Percentiles rank a stretch among this genome's conserved stretches.
Evolutionary conservation across 2,113 vertebrate species (phyloP).

Genomic region (Rousettus leschenaultii): DNA sequence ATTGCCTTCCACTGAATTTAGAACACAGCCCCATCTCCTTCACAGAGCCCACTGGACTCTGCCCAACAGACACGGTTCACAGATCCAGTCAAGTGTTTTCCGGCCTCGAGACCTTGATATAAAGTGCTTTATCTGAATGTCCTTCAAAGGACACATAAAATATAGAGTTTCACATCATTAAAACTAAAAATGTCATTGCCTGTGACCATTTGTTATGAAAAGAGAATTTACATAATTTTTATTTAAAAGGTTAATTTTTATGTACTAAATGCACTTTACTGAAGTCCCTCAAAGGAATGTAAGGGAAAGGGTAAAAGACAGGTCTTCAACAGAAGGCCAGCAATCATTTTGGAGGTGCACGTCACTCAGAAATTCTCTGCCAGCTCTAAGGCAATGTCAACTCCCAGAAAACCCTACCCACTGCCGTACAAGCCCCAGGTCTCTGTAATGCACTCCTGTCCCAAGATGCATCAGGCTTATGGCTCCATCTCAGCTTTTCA

Average conservation of each 20-base stretch:
- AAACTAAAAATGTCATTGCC: neutral
- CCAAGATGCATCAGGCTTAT: accelerated
- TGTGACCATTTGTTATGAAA: neutral
- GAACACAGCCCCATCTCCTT: neutral
- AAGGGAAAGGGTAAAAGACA: neutral
- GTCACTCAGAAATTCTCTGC: neutral
- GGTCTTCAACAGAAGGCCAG: neutral
- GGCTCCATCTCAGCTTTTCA: neutral
- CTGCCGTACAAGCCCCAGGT: no score
- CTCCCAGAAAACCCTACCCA: neutral
- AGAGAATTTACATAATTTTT: neutral
- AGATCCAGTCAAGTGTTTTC: neutral
- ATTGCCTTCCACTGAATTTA: neutral
- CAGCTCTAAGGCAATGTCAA: neutral
- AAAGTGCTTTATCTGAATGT: neutral
- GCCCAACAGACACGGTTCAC: neutral
- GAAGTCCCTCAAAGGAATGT: neutral
- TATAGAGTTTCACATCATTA: neutral
- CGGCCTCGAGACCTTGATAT: neutral
- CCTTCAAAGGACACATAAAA: neutral
- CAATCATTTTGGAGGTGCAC: neutral
- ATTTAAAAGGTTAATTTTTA: neutral
- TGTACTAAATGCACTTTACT: neutral
- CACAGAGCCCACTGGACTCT: neutral
- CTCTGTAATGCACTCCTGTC: accelerated